These are phyloP conservation scores for Lasiommata megera DNA, from an alignment of 2,888 invertebrate species.

Conservation along the genomic window DNA sequence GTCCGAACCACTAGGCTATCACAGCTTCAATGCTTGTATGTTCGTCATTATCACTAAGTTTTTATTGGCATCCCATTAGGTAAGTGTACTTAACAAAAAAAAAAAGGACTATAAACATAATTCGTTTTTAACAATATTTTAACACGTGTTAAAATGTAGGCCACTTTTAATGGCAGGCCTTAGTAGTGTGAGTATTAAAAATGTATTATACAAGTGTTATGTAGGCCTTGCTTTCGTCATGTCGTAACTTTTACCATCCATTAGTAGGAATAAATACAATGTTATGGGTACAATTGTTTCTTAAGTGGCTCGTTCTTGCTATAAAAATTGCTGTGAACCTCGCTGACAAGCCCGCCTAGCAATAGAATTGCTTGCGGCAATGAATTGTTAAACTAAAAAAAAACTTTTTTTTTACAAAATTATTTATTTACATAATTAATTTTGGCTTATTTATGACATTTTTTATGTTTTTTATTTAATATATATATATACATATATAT, in stretches of 20 bases:
- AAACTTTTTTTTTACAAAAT: too few relatives aligned
- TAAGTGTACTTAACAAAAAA: not conserved
- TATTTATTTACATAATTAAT: too few relatives aligned
- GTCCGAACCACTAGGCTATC: too few relatives aligned
- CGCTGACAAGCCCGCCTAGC: not conserved
- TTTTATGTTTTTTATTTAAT: too few relatives aligned
- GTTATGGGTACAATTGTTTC: not conserved
- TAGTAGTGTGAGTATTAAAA: not conserved
- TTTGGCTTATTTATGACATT: too few relatives aligned
- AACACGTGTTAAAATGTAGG: not conserved
- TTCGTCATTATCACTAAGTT: too few relatives aligned
- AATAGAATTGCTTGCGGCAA: too few relatives aligned
- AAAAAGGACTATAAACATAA: not conserved
- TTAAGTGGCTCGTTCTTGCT: not conserved
- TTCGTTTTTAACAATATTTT: slow-evolving; percentile 5
- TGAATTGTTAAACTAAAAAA: too few relatives aligned
- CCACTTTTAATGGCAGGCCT: not conserved
- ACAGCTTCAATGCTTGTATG: too few relatives aligned
- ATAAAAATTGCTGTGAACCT: not conserved
- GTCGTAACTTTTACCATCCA: not conserved
- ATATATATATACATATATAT: too few relatives aligned
- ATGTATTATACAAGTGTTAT: not conserved
- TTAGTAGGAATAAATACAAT: slow-evolving; percentile 1
- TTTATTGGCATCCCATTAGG: not conserved
- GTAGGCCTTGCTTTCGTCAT: not conserved